Evolutionary conservation across 2,888 invertebrate genomes (phyloP).

Genomic region (Plebejus argus): DNA sequence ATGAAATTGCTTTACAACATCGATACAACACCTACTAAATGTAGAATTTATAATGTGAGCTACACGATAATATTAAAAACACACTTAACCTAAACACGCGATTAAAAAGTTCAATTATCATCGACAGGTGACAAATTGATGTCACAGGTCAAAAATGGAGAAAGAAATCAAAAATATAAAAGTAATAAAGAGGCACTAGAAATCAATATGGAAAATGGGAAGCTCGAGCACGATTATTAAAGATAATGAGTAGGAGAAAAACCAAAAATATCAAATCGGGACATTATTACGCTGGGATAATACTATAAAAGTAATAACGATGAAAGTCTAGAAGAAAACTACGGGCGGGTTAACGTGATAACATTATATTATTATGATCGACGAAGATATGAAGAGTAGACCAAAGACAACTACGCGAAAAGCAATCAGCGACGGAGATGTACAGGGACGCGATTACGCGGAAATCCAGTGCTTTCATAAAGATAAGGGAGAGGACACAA

Average conservation of each 20-base stretch:
- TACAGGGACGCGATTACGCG: not conserved
- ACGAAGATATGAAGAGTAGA: not conserved
- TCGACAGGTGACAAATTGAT: not conserved
- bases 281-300: not conserved
- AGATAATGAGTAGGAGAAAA: not conserved
- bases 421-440: not conserved
- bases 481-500: not conserved
- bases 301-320: not conserved
- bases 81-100: slow-evolving; percentile 16
- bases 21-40: slow-evolving; percentile 18
- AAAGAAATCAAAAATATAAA: not conserved
- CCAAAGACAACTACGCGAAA: not conserved
- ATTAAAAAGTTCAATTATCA: not conserved
- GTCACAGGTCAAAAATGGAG: too few relatives aligned
- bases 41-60: slow-evolving; percentile 3
- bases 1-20: not conserved
- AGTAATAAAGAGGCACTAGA: not conserved
- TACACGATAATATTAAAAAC: slow-evolving; percentile 9
- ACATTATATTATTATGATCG: not conserved
- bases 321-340: not conserved
- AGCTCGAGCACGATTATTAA: not conserved
- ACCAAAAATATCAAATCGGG: not conserved
- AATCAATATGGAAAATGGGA: not conserved
- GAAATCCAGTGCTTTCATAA: not conserved
- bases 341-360: not conserved